Evolutionary conservation across 2,797 vertebrate genomes (phyloP).

Genomic region (Coregonus sp.): DNA sequence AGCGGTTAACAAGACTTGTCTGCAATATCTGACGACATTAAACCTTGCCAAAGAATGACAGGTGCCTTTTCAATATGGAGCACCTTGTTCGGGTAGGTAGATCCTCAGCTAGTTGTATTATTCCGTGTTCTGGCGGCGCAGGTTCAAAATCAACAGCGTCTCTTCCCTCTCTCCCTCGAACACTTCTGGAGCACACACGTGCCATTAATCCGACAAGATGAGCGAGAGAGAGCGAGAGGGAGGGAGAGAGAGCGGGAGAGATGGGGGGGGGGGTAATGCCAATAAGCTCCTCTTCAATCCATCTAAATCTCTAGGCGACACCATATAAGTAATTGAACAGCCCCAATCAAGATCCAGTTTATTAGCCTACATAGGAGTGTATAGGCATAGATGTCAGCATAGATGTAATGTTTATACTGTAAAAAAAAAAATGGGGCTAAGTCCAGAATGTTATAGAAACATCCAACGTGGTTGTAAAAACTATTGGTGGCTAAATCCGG

Average conservation of each 20-base stretch:
- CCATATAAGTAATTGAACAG: no score
- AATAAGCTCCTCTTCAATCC: neutral
- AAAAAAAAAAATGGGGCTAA: no score
- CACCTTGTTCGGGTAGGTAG: neutral
- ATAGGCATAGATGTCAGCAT: no score
- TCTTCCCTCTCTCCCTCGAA: conserved; percentile 6
- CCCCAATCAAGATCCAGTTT: no score
- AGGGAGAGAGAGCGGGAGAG: neutral
- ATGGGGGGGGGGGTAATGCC: neutral
- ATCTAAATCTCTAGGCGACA: no score
- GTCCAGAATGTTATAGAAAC: no score
- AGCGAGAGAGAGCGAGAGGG: neutral
- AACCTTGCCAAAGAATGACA: neutral
- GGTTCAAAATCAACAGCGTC: neutral
- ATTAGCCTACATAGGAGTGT: no score
- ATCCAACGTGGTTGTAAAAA: no score
- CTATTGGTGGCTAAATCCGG: no score
- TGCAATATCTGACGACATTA: neutral
- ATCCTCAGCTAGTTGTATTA: neutral
- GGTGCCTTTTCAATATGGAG: neutral
- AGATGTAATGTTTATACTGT: no score
- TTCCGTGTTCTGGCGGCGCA: neutral
- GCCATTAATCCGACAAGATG: neutral
- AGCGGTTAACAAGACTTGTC: neutral
- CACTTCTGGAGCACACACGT: neutral